Evolutionary conservation across 2,113 vertebrate genomes (phyloP).

Genomic region (Anguilla japonica): DNA sequence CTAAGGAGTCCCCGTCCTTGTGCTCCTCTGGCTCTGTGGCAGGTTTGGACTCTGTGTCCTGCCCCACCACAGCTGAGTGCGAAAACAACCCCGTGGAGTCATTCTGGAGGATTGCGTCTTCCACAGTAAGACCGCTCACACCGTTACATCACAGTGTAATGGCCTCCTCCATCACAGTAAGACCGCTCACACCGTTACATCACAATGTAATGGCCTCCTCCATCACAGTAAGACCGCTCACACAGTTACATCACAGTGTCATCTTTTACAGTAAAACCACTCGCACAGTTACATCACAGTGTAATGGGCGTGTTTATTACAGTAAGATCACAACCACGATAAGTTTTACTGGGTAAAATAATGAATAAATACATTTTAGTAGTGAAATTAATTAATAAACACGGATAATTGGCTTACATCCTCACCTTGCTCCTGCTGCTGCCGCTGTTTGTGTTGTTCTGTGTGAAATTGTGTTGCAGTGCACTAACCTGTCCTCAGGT

Average conservation of each 20-base stretch:
- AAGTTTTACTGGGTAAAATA: no score
- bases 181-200: neutral
- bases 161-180: no score
- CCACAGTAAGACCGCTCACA: conserved; percentile 48
- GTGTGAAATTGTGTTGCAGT: conserved; percentile 53
- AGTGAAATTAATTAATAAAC: no score
- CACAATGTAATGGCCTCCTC: no score
- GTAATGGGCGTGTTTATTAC: no score
- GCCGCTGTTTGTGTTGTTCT: neutral
- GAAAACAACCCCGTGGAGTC: conserved; percentile 69
- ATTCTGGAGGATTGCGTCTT: conserved; percentile 71
- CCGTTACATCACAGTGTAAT: neutral
- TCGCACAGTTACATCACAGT: no score
- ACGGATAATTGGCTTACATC: no score
- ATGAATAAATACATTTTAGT: no score
- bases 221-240: neutral
- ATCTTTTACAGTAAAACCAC: no score
- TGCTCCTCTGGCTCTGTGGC: neutral
- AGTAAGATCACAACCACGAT: no score
- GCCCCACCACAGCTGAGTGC: conserved; percentile 63
- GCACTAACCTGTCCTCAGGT: no score
- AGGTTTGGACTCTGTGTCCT: conserved; percentile 64
- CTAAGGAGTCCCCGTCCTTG: neutral
- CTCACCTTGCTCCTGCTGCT: neutral
- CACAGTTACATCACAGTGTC: no score